phyloP scores from a whole-genome alignment of 2,888 invertebrate genomes.

The Zygothrica quintamaculata region DNA sequence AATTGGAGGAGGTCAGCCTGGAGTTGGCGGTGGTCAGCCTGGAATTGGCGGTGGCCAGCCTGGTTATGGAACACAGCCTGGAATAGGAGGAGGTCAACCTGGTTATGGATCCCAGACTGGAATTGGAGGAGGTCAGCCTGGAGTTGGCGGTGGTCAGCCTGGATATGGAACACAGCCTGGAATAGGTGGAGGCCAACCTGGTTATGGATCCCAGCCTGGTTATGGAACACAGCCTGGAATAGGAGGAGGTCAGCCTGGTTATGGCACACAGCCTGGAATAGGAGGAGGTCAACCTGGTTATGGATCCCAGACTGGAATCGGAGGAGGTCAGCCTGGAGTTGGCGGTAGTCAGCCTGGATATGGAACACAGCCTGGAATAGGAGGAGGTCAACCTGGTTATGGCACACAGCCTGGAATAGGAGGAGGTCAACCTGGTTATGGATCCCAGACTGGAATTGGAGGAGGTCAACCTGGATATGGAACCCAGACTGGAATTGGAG shows the following conservation, averaged over 20 bases:
- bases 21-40: conserved; percentile 6
- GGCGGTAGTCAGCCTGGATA: background rate
- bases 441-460: conserved; percentile 18
- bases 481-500: conserved; percentile 16
- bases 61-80: conserved; percentile 10
- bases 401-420: conserved; percentile 26
- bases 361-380: conserved; percentile 26
- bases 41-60: background rate
- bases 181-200: conserved; percentile 4
- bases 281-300: conserved; percentile 5
- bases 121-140: background rate
- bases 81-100: background rate
- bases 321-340: too few relatives aligned
- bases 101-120: conserved; percentile 16
- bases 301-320: too few relatives aligned
- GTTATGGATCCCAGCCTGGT: background rate
- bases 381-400: conserved; percentile 25
- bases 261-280: conserved; percentile 15
- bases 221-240: too few relatives aligned
- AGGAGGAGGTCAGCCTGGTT: conserved; percentile 9
- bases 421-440: conserved; percentile 20
- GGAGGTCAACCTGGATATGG: background rate
- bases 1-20: background rate
- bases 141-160: conserved; percentile 23
- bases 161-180: background rate